Base-by-base conservation (phyloP, 2,113 vertebrate species). In the Scartelaos histophorus region DNA sequence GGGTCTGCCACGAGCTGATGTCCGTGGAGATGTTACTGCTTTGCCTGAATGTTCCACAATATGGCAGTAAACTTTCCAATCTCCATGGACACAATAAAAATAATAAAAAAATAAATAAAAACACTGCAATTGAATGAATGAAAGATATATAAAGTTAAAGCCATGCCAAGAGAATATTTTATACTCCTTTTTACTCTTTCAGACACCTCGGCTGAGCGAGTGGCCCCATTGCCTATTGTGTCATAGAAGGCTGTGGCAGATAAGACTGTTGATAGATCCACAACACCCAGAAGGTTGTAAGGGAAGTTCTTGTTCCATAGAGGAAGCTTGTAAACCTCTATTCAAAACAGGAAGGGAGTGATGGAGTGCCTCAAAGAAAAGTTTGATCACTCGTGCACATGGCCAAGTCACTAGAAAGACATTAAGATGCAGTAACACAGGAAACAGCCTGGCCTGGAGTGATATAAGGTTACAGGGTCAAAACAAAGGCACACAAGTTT, bases 261-360 rank as follows among this genome's bases (percentile, higher is more conserved):
- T 86, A 88, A 91, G 83, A 61, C 51, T 35, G 76, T 69, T 89
- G 75, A 87, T 71, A 69, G 82, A 74, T 66, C 82, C 54, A 22
- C 65, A 75, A 71, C 70, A 67, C 76, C 58, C 77, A 79, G 72
- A 58, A 60, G 43, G 67, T 34, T 56, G 66, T 29, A 65, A 80
- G 73, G 89, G 88, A 91, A 89, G 86, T 83, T 71, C 80, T 80
- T 67, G 76, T 85, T 65, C 66, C 24, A 83, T 74, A 82, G 83
- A 91, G 87, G 88, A 92, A 91, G 82, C 71, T 38, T 60, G 83
- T 77, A 90, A 91, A 82, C 87, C 47, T 68, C 34, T 66, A 64
- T 43, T 51, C 67, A 78, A 86, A 81, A 86, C 88, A 92, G 88
- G 90, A 92, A 89, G 82, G 58, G 70, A 73, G 82, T 83, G 88